Evolutionary conservation across 2,113 vertebrate genomes (phyloP).

Genomic region (Lycaon pictus): DNA sequence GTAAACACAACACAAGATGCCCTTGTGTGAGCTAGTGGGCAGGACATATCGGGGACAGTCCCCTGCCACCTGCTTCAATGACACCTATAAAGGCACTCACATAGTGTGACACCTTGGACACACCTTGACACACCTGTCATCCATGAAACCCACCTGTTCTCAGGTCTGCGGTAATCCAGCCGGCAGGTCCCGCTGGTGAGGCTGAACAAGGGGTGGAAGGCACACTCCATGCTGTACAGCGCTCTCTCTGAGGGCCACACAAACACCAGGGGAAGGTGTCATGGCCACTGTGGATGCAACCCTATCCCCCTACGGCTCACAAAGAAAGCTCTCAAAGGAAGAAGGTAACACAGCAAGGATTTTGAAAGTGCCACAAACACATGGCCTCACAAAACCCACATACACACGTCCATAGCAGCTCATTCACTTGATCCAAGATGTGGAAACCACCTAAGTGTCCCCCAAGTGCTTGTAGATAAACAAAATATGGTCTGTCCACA

Average conservation of each 20-base stretch:
- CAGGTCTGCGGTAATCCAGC: constrained; percentile 94
- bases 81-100: accelerated
- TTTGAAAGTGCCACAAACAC: not conserved
- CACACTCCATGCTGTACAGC: constrained; percentile 96
- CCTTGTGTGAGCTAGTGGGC: not conserved
- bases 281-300: accelerated
- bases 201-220: constrained; percentile 97
- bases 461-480: not conserved
- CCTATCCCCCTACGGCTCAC: not conserved
- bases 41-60: not conserved
- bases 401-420: not conserved
- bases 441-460: not conserved
- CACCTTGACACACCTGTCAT: not conserved
- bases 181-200: constrained; percentile 94
- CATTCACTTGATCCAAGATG: not conserved
- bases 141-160: constrained; percentile 92
- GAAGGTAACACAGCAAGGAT: not conserved
- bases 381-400: too few species aligned
- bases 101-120: accelerated
- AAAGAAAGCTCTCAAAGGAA: not conserved
- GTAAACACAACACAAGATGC: not conserved
- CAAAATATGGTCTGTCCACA: too few species aligned
- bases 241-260: constrained; percentile 91
- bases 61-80: accelerated
- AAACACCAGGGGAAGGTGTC: not conserved